Evolutionary conservation across 2,113 vertebrate genomes (phyloP).

Genomic region (Piprites chloris): DNA sequence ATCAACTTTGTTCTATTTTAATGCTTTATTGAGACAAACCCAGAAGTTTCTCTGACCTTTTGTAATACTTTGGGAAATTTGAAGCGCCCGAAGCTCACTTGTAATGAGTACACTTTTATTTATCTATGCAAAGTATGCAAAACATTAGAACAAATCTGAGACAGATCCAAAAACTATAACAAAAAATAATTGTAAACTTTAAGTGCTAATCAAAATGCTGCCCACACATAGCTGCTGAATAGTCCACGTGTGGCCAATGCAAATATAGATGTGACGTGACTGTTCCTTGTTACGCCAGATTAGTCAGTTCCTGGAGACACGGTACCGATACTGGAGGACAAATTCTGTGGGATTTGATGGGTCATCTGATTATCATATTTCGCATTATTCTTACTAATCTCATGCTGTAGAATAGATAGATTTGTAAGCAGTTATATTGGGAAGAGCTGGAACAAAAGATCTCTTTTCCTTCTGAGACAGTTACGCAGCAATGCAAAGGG

Average conservation of each 20-base stretch:
- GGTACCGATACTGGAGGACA: neutral
- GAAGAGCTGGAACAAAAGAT: neutral
- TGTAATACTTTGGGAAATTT: neutral
- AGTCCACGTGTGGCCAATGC: neutral
- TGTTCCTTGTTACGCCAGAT: neutral
- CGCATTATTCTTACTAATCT: neutral
- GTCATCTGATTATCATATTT: conserved; percentile 49
- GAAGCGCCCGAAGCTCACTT: neutral
- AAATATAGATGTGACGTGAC: conserved; percentile 32
- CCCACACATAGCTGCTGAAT: neutral
- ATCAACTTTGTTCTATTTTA: neutral
- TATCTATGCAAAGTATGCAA: neutral
- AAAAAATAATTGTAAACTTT: neutral
- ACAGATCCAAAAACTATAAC: neutral
- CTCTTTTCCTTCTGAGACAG: neutral
- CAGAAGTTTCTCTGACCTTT: neutral
- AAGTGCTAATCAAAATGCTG: conserved; percentile 30
- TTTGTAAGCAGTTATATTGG: neutral
- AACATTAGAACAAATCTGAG: neutral
- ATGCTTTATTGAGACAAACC: neutral
- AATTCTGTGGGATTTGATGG: neutral
- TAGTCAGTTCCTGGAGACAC: neutral
- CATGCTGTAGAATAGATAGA: neutral
- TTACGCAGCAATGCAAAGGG: neutral
- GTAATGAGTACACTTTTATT: neutral